phyloP scores from a whole-genome alignment of 2,888 invertebrate genomes.

The Cordylochernes scorpioides region DNA sequence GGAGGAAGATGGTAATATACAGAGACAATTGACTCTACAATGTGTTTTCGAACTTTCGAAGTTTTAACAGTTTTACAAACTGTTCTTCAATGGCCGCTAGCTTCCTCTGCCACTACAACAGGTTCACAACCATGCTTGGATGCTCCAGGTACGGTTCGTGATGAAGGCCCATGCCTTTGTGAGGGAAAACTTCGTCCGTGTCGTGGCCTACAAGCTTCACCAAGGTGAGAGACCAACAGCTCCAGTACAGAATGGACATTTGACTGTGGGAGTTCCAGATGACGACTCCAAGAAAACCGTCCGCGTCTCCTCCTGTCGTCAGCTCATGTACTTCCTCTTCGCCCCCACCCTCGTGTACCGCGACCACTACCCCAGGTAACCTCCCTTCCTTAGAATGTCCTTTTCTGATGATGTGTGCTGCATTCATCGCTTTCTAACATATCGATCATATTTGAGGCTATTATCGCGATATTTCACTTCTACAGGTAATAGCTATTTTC shows the following conservation, averaged over 20 bases:
- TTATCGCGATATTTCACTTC: too few species aligned
- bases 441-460: too few species aligned
- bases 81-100: too few species aligned
- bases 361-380: slow-evolving; percentile 57
- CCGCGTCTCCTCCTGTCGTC: slow-evolving; percentile 17
- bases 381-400: slow-evolving; percentile 1
- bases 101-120: too few species aligned
- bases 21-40: too few species aligned
- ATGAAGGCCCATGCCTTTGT: slow-evolving; percentile 74
- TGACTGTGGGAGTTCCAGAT: background rate
- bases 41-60: too few species aligned
- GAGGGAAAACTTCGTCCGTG: slow-evolving; percentile 36
- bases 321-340: slow-evolving; percentile 57
- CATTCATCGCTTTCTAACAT: background rate
- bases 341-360: slow-evolving; percentile 61
- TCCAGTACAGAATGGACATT: background rate
- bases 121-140: too few species aligned
- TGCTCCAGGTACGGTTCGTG: slow-evolving; percentile 43
- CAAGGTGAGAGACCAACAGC: slow-evolving; percentile 11
- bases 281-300: background rate
- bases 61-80: too few species aligned
- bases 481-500: too few species aligned
- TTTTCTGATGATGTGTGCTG: too few species aligned
- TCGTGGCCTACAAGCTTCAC: slow-evolving; percentile 28
- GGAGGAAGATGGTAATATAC: too few species aligned